These are phyloP conservation scores for Fregata magnificens DNA, from an alignment of 2,113 vertebrate species.

Conservation along the genomic window DNA sequence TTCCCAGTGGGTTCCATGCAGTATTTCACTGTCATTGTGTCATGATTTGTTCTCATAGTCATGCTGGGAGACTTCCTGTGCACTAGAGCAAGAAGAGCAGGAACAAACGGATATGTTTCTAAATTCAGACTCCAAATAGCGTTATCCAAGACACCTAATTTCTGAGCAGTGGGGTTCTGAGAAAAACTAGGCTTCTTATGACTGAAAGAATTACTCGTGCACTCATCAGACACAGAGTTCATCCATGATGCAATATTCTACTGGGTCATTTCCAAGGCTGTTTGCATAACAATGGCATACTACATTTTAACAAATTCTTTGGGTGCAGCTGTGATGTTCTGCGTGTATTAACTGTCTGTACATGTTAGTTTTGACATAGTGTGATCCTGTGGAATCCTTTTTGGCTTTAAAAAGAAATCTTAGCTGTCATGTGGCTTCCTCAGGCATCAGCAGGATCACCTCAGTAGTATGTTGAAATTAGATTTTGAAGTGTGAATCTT, in stretches of 20 bases:
- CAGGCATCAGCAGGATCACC: not conserved
- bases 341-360: not conserved
- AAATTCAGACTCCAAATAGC: not conserved
- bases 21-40: not conserved
- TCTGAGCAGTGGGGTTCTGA: not conserved
- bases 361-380: not conserved
- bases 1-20: not conserved
- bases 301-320: not conserved
- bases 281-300: conserved; percentile 7
- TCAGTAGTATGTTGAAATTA: not conserved
- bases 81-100: not conserved
- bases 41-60: not conserved
- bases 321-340: not conserved
- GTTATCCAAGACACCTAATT: not conserved
- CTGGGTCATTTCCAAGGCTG: conserved; percentile 19
- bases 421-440: not conserved
- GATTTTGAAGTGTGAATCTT: not conserved
- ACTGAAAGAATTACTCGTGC: not conserved
- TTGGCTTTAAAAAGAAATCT: not conserved
- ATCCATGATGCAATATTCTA: conserved; percentile 26
- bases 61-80: not conserved
- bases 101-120: not conserved
- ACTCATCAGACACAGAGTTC: conserved; percentile 37
- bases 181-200: not conserved
- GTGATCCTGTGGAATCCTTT: conserved; percentile 27